Base-by-base conservation (phyloP, 2,113 vertebrate genomes). In the Chionodraco myersi region DNA sequence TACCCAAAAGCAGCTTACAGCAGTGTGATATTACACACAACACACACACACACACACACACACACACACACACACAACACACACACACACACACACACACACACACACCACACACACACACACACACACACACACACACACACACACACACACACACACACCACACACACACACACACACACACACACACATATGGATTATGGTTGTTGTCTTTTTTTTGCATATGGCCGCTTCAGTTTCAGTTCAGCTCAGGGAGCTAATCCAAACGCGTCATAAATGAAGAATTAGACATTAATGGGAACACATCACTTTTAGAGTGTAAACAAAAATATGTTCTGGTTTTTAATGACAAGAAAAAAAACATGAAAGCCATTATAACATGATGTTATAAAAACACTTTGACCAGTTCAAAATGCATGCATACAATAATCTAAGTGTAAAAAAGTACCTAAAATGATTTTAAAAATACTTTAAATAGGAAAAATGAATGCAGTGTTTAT, bases 1-100 rank as follows among this genome's bases (percentile, higher is more conserved):
- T 48, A 18, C 63, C 79, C 73, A 84, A 80, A 30, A 89, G 87
- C 85, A 21, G 87, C 80, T 84, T 88, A 89, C 57, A 65, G 73
- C 1, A n/a, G 71, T 15, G 14, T 68, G 68, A 82, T 75, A 63
- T 79, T 58, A 72, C 72, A 36, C 2, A 36, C 36, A 36, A 36
- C 26, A 26, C 26, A 26, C 26, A 26, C 26, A 26, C 26, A 26
- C 26, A 26, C 26, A 26, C 26, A 26, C 26, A 26, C 26, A 26
- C 26, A 26, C 26, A 26, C 26, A 26, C 26, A 26, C 26, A 26
- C 26, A 26, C 26, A 26, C 26, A 26, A 26, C 26, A 26, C 26
- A 26, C 26, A 26, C 26, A 26, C 26, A 26, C 26, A 26, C 26
- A 26, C 26, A 26, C 26, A 26, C 26, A 26, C 26, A 26, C 26